Evolutionary conservation across 1,140 invertebrate species (phyloP), one percentile per base, ranked within the genome.

Genomic region (Proales similis): DNA sequence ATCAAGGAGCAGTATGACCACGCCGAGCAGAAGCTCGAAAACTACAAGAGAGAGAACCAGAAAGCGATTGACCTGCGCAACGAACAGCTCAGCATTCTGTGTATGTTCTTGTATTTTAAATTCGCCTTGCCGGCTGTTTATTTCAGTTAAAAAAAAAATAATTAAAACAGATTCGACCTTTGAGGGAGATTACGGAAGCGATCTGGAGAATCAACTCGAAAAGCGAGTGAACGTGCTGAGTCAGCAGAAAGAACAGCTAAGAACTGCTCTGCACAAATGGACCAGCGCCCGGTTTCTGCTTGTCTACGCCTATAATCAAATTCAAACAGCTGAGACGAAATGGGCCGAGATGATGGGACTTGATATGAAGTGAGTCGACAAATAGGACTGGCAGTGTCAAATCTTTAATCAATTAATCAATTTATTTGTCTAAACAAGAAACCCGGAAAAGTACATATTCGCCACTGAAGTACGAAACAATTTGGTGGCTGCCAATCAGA

Each of bases 261-360:
- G 51, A 27, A 36, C 39, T 29, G 51, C 51, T 24, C 45, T 57
- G 29, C 51, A 57, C 24, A 57, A 57, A 57, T 57, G 51, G 51
- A 57, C 36, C 29, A 57, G 45, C 32, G 51, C 51, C 19, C 17
- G 51, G 20, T 57, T 57, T 42, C 32, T 57, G 36, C 36, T 57
- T n/a, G 51, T 57, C n/a, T 57, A 57, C 45, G 51, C 38, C 12
- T 57, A 57, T 7, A 57, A 57, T 20, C 51, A 57, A 26, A 57
- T 57, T n/a, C 51, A 57, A 42, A 24, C 19, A 26, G 29, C 19
- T 12, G 51, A 57, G 24, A 36, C 39, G 32, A 57, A 42, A 57
- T 57, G 51, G 51, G 19, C 51, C 19, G 51, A 57, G 45, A 57
- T 57, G 51, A 57, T 57, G 51, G 45, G 36, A 57, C 38, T 57